Conservation (phyloP, 2,797 vertebrate species). For the Chaunax sp. region DNA sequence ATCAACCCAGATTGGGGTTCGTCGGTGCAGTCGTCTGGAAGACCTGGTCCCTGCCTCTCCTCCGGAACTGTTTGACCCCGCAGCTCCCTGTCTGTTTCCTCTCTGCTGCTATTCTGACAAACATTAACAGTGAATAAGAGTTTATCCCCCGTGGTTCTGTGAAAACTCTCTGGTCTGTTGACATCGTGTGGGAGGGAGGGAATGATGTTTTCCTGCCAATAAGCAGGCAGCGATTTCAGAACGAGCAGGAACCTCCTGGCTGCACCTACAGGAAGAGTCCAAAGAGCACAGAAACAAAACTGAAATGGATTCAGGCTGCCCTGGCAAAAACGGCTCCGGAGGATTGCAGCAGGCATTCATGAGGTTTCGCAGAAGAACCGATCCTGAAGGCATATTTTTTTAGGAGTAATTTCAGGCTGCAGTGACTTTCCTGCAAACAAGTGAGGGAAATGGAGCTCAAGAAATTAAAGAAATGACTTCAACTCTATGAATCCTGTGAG, state of each 20-base stretch:
- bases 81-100: constrained; percentile 40
- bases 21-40: background rate
- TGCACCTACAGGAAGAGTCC: constrained; percentile 39
- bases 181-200: constrained; percentile 48
- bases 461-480: constrained; percentile 65
- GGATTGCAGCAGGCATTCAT: background rate
- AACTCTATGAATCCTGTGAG: constrained; percentile 57
- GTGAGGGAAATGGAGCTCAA: constrained; percentile 24
- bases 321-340: constrained; percentile 3
- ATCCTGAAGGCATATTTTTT: constrained; percentile 36
- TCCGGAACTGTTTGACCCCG: constrained; percentile 27
- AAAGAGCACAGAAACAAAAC: constrained; percentile 37
- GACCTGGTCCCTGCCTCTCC: background rate
- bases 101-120: constrained; percentile 46
- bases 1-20: constrained; percentile 11
- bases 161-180: constrained; percentile 55
- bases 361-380: background rate
- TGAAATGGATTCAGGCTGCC: constrained; percentile 39
- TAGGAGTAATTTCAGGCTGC: constrained; percentile 46
- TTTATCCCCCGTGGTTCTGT: constrained; percentile 59
- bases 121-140: constrained; percentile 52
- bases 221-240: constrained; percentile 49
- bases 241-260: constrained; percentile 28
- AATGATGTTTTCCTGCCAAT: constrained; percentile 45
- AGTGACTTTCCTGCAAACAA: constrained; percentile 43